Evolutionary conservation across 2,888 invertebrate genomes (phyloP).

Genomic region (Ectemnius cavifrons): DNA sequence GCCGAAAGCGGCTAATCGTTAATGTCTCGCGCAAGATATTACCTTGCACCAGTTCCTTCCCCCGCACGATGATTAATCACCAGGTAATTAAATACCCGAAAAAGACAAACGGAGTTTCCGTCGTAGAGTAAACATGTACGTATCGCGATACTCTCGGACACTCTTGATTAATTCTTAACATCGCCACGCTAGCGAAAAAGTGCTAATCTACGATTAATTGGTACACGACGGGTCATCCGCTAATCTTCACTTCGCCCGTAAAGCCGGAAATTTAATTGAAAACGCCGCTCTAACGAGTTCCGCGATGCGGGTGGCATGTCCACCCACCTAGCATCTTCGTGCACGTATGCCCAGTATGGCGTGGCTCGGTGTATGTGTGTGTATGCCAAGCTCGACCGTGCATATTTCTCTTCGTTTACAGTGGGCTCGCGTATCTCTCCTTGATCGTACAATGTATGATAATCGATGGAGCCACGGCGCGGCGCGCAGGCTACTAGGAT

Average conservation of each 20-base stretch:
- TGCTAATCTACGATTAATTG: slow-evolving; percentile 61
- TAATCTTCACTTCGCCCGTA: slow-evolving; percentile 45
- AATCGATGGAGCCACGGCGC: slow-evolving; percentile 53
- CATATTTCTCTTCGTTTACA: slow-evolving; percentile 41
- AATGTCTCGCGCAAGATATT: slow-evolving; percentile 52
- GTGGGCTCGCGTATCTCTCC: slow-evolving; percentile 27
- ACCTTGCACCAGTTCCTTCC: slow-evolving; percentile 2
- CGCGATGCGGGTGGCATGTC: slow-evolving; percentile 64
- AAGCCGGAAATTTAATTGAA: slow-evolving; percentile 64
- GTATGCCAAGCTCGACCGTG: slow-evolving; percentile 7
- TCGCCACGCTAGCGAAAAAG: slow-evolving; percentile 30
- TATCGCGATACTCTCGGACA: neutral
- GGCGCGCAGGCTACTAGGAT: slow-evolving; percentile 44
- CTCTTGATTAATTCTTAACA: neutral
- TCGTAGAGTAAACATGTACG: no score
- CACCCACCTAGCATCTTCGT: slow-evolving; percentile 55
- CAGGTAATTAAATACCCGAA: no score
- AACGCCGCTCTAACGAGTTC: slow-evolving; percentile 63
- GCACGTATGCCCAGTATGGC: slow-evolving; percentile 17
- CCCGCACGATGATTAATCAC: neutral
- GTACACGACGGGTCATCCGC: slow-evolving; percentile 47
- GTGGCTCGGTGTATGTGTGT: neutral
- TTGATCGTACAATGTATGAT: slow-evolving; percentile 53
- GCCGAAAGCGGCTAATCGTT: slow-evolving; percentile 62
- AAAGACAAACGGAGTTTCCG: no score